Percentiles rank a stretch among this genome's conserved stretches.
Evolutionary conservation across 1,140 invertebrate genomes (phyloP).

Genomic region (Xylocopa sonorina): DNA sequence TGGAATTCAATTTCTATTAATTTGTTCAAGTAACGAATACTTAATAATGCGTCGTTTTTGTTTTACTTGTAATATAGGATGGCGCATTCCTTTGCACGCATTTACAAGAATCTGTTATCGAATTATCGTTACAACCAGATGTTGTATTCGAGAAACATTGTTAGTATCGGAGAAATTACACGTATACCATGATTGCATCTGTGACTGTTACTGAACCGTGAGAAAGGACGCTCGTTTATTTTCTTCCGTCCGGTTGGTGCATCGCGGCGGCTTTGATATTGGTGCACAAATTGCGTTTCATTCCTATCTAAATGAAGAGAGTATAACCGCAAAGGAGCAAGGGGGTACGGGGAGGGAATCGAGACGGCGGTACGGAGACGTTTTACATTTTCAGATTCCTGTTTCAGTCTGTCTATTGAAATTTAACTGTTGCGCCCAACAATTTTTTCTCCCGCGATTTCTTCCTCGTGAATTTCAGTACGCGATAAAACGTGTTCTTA

Average conservation of each 20-base stretch:
- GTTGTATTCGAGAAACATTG: constrained; percentile 1
- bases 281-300: constrained; percentile 7
- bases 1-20: too few species aligned
- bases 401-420: background rate
- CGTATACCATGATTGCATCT: background rate
- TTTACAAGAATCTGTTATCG: too few species aligned
- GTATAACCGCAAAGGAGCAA: background rate
- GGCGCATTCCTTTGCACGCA: too few species aligned
- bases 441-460: too few species aligned
- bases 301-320: constrained; percentile 7
- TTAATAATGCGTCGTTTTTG: too few species aligned
- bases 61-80: too few species aligned
- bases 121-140: too few species aligned
- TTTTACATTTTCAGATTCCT: background rate
- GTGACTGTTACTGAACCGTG: background rate
- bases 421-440: too few species aligned
- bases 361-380: background rate
- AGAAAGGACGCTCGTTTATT: constrained; percentile 16
- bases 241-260: background rate
- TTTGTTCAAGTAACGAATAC: too few species aligned
- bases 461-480: too few species aligned
- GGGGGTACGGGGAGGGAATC: background rate
- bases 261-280: constrained; percentile 28
- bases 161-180: background rate
- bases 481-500: background rate